Evolutionary conservation across 2,797 vertebrate species (phyloP), one percentile per base, ranked within the genome.

Genomic region (Rhabdophis nuchalis): DNA sequence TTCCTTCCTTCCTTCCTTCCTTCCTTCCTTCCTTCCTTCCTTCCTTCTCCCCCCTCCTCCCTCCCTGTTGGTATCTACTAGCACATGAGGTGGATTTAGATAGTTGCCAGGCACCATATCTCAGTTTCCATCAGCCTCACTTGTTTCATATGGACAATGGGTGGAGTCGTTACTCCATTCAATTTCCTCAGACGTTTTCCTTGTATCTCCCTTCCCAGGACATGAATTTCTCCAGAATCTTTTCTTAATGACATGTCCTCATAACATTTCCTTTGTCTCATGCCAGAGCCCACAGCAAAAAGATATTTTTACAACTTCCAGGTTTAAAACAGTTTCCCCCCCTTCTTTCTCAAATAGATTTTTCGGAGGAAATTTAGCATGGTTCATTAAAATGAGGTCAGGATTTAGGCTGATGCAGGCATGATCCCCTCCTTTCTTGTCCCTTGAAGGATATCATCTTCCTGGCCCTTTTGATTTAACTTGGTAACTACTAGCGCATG

Each of bases 1-100:
- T n/a, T 3, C 29, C 8, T 18, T 5, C n/a, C 16, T 29, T 6
- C 4, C 4, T 18, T 8, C 7, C 5, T 8, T 1, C 2, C 9
- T 8, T 1, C 13, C 8, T 3, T 7, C n/a, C 20, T 1, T 1
- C 6, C 7, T 13, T 27, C 2, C 2, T 13, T 5, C 50, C 0
- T 9, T 5, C 53, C 18, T 8, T 6, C 18, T 4, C 1, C 8
- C 16, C 1, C 16, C 29, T 5, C 53, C 0, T 36, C n/a, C n/a
- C 23, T 2, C 46, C 4, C 1, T 23, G 18, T 77, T 77, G 32
- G 68, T 77, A 41, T 77, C 8, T 36, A 23, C 11, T 52, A 32
- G 5, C 16, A 46, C 4, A 64, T 10, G 87, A 89, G 6, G 32
- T 52, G 58, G 57, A 52, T 89, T 18, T 9, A 11, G 5, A 13